Percentiles rank a stretch among this genome's conserved stretches.
Evolutionary conservation across 35 echinoderm and acorn worm species (phyloP).

Genomic region (Heliocidaris tuberculata): DNA sequence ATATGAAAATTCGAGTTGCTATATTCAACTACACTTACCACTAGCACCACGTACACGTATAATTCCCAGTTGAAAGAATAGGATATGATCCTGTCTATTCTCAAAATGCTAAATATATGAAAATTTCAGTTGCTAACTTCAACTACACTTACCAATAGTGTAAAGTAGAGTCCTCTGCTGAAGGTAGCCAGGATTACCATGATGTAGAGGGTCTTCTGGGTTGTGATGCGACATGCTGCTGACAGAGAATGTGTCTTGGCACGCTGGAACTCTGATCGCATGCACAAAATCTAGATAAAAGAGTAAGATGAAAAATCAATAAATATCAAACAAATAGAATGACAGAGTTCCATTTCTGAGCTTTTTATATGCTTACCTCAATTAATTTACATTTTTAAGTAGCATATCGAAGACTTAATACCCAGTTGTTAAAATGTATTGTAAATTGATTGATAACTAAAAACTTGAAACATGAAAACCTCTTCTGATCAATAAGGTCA

Average conservation of each 20-base stretch:
- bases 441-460: background rate
- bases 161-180: slow-evolving; percentile 87
- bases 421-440: background rate
- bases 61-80: too few species aligned
- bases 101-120: too few species aligned
- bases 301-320: background rate
- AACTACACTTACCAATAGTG: slow-evolving; percentile 73
- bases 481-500: background rate
- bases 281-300: slow-evolving; percentile 75
- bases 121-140: too few species aligned
- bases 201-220: slow-evolving; percentile 89
- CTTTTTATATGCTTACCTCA: background rate
- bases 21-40: too few species aligned
- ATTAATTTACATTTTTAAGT: too few species aligned
- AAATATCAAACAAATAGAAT: background rate
- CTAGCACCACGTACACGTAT: too few species aligned
- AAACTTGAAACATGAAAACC: background rate
- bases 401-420: background rate
- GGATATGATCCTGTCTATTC: too few species aligned
- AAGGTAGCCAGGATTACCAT: slow-evolving; percentile 84
- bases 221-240: slow-evolving; percentile 66
- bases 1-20: too few species aligned
- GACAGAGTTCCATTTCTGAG: background rate
- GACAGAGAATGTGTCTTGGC: slow-evolving; percentile 63
- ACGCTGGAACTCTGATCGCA: slow-evolving; percentile 74